Base-by-base conservation (phyloP, 2,888 invertebrate genomes). In the Caenorhabditis parvicauda region DNA sequence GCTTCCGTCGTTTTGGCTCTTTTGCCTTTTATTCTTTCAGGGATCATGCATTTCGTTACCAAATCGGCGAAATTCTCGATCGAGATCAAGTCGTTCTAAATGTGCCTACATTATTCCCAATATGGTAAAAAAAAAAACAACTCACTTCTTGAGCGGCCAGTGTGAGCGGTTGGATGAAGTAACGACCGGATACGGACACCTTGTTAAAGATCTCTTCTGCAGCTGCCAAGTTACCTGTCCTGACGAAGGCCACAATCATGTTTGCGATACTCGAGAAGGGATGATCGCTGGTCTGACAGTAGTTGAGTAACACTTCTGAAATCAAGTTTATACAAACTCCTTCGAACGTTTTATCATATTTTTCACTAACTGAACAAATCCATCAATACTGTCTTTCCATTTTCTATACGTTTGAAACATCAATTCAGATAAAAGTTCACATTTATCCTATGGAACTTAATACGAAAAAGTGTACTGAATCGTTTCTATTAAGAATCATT, bases 211-310 rank as follows among this genome's bases (percentile, higher is more conserved):
- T 46, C 27, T 59, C 58, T 0, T 54, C 19, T 3, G 58, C 63
- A 25, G 54, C 42, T 1, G 43, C 51, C 14, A 59, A n/a, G 48
- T 53, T 6, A 27, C 55, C 32, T 35, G 55, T 27, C 22, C 46
- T 47, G 7, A 58, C 14, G 4, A 63, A 48, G n/a, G 63, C 29
- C 32, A 51, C 54, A 22, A 63, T 54, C 47, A 63, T 44, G 14
- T 41, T 43, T 21, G 58, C 63, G 43, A 63, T 55, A 5, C 56
- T 63, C 4, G 63, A 12, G 22, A 63, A 63, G 17, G 63, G 63
- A 63, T 63, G 63, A 17, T 63, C 63, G n/a, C 44, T 38, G 29
- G 46, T 58, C 9, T 38, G 46, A 6, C 53, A 52, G 38, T 63
- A 55, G n/a, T 27, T 25, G 19, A 63, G 38, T 27, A 63, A 47